These are phyloP conservation scores for Drosophila flavopinicola DNA, from an alignment of 2,888 invertebrate genomes.

Conservation along the genomic window DNA sequence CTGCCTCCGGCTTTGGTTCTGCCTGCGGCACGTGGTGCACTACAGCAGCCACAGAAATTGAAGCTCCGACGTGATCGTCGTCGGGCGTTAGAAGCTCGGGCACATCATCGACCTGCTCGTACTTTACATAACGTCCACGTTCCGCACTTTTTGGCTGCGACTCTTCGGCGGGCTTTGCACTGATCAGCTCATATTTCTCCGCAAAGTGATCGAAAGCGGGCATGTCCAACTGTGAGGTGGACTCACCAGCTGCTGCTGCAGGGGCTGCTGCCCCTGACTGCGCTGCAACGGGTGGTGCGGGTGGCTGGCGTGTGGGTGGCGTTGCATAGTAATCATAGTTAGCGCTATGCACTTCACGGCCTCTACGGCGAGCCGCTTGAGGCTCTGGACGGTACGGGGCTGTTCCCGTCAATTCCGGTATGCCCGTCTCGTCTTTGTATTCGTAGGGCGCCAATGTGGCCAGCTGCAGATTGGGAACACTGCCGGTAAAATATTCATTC, in stretches of 20 bases:
- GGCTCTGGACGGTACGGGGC: slow-evolving; percentile 36
- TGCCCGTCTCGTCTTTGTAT: slow-evolving; percentile 18
- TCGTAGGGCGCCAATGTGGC: slow-evolving; percentile 17
- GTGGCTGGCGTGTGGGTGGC: slow-evolving; percentile 69
- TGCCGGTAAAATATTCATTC: slow-evolving; percentile 53
- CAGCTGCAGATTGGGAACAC: slow-evolving; percentile 61
- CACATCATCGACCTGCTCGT: slow-evolving; percentile 76
- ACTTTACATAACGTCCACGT: slow-evolving; percentile 73
- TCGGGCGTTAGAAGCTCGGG: slow-evolving; percentile 67
- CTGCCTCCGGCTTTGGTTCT: background rate
- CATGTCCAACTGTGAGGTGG: slow-evolving; percentile 44
- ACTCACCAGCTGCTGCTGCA: background rate
- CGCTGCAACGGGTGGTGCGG: slow-evolving; percentile 46
- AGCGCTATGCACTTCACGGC: slow-evolving; percentile 55
- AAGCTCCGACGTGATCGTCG: slow-evolving; percentile 49
- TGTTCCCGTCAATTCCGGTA: slow-evolving; percentile 25
- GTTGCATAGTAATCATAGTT: slow-evolving; percentile 41
- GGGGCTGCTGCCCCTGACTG: background rate
- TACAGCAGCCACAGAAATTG: slow-evolving; percentile 61
- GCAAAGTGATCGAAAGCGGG: slow-evolving; percentile 71
- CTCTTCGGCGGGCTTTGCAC: slow-evolving; percentile 22
- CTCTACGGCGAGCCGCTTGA: slow-evolving; percentile 25
- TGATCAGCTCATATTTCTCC: slow-evolving; percentile 62
- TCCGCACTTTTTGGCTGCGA: slow-evolving; percentile 28
- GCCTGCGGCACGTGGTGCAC: slow-evolving; percentile 48